These are phyloP conservation scores for Notolepis coatsorum DNA, from an alignment of 2,797 vertebrate genomes.

Conservation along the genomic window DNA sequence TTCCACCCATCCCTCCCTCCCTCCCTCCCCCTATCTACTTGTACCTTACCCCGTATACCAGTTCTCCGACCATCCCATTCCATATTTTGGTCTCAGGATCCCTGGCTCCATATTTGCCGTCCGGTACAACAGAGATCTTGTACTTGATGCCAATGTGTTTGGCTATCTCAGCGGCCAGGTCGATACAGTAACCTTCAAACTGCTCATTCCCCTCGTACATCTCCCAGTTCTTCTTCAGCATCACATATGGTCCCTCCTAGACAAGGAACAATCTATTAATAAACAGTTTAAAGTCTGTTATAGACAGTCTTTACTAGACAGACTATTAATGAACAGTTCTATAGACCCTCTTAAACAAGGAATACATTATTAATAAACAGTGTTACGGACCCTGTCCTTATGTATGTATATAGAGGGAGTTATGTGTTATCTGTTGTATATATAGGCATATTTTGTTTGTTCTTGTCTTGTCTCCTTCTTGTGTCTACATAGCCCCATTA, in stretches of 20 bases:
- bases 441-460: too few species aligned
- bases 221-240: conserved; percentile 99
- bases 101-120: conserved; percentile 98
- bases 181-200: conserved; percentile 98
- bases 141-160: conserved; percentile 99
- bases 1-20: not conserved
- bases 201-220: conserved; percentile 98
- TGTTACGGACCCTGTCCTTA: too few species aligned
- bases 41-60: conserved; percentile 98
- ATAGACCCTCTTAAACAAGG: too few species aligned
- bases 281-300: too few species aligned
- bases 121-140: conserved; percentile 98
- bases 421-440: too few species aligned
- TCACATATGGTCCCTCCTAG: conserved; percentile 99
- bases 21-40: conserved; percentile 27
- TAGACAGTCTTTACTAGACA: too few species aligned
- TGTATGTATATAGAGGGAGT: too few species aligned
- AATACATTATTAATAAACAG: too few species aligned
- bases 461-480: too few species aligned
- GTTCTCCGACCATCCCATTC: conserved; percentile 99
- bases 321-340: too few species aligned
- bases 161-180: conserved; percentile 98
- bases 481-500: too few species aligned
- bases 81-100: conserved; percentile 99
- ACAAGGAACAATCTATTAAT: conserved; percentile 69